Evolutionary conservation across 2,888 invertebrate genomes (phyloP).

Genomic region (Electrophaes corylata): DNA sequence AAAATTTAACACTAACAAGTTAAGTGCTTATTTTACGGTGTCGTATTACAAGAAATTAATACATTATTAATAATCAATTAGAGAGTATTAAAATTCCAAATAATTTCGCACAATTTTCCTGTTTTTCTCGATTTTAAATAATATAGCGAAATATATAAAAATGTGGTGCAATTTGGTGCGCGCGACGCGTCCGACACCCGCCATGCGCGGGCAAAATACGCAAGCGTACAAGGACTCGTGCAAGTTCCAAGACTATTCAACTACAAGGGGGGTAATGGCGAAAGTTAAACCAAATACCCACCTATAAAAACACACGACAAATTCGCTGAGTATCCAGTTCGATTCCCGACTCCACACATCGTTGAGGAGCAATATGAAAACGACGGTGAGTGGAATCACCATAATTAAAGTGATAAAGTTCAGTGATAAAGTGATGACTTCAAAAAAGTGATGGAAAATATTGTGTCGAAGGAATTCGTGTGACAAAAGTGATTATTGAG

Average conservation of each 20-base stretch:
- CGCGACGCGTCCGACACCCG: conserved; percentile 68
- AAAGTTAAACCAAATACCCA: conserved; percentile 81
- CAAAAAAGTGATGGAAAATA: conserved; percentile 65
- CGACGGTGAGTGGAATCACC: conserved; percentile 70
- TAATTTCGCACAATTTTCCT: not conserved
- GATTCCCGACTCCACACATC: conserved; percentile 75
- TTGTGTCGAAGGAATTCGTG: conserved; percentile 50
- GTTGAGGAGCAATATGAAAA: conserved; percentile 80
- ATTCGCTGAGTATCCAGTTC: conserved; percentile 75
- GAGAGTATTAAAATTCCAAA: too few relatives aligned
- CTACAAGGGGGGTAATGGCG: conserved; percentile 76
- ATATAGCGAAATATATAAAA: conserved; percentile 3
- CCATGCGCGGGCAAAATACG: conserved; percentile 62
- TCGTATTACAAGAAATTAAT: too few relatives aligned
- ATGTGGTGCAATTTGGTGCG: conserved; percentile 35
- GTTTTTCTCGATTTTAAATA: not conserved
- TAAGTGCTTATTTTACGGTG: too few relatives aligned
- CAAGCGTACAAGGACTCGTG: conserved; percentile 64
- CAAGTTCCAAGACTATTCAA: conserved; percentile 58
- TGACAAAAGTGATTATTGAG: conserved; percentile 33
- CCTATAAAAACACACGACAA: conserved; percentile 81
- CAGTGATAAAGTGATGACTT: conserved; percentile 70
- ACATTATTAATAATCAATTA: too few relatives aligned
- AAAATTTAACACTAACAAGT: too few relatives aligned
- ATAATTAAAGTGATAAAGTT: conserved; percentile 47